A percentile compares a stretch with the other conserved stretches of the same genome.
These are phyloP conservation scores for Protosalanx chinensis DNA, from an alignment of 2,797 vertebrate species.

Conservation along the genomic window DNA sequence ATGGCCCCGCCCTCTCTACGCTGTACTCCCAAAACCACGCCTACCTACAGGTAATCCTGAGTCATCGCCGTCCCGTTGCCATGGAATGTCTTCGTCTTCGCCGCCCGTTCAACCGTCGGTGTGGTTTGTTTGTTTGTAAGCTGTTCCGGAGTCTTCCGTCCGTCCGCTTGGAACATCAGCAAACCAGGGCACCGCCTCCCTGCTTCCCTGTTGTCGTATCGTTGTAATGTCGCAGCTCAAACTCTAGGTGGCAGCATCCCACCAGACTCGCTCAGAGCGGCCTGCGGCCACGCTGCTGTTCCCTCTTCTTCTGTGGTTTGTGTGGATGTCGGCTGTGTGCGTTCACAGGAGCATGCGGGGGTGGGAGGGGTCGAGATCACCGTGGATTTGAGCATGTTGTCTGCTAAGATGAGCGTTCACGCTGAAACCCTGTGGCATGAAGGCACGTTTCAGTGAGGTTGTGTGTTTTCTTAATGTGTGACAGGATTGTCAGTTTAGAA, in stretches of 20 bases:
- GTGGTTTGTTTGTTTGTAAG: neutral
- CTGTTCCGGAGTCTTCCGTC: neutral
- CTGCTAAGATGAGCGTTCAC: neutral
- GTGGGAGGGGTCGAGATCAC: neutral
- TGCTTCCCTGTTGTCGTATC: neutral
- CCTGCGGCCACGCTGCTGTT: neutral
- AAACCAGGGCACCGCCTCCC: neutral
- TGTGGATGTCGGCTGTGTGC: neutral
- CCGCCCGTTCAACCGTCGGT: neutral
- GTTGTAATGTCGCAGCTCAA: neutral
- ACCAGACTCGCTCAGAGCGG: neutral
- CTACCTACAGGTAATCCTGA: slow-evolving; percentile 73
- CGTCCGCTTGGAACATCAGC: neutral
- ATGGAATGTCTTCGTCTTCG: neutral
- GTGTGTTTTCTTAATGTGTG: neutral
- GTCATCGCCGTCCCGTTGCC: neutral
- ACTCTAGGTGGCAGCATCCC: neutral
- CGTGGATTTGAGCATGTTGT: neutral
- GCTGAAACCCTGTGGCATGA: neutral
- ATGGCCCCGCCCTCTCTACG: slow-evolving; percentile 69
- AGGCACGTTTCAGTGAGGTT: no score
- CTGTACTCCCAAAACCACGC: slow-evolving; percentile 72
- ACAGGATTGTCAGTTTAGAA: neutral
- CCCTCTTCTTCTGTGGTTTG: no score
- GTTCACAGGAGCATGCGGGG: neutral